phyloP scores from a whole-genome alignment of 2,888 invertebrate genomes.

The Clusia tigrina region DNA sequence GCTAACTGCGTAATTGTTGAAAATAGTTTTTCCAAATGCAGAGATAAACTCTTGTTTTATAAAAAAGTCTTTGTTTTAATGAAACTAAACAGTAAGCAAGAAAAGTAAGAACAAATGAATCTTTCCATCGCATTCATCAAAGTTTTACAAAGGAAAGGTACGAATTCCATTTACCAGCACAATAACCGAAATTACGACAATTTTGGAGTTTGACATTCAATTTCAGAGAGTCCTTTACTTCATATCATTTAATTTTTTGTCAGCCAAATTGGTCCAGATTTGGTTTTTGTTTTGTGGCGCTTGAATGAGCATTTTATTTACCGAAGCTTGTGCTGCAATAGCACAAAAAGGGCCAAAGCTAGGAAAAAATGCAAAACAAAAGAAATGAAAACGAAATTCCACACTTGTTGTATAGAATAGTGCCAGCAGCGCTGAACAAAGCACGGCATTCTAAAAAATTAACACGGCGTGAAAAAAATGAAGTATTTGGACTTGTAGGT shows the following conservation, averaged over 20 bases:
- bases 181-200: background rate
- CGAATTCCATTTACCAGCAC: background rate
- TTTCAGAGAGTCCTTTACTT: slow-evolving; percentile 15
- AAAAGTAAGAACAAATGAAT: too few relatives aligned
- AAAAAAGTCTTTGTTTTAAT: too few relatives aligned
- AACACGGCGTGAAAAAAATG: slow-evolving; percentile 5
- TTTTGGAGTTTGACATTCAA: slow-evolving; percentile 18
- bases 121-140: too few relatives aligned
- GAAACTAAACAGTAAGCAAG: too few relatives aligned
- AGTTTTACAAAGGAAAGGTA: too few relatives aligned
- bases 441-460: background rate
- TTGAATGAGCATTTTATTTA: too few relatives aligned
- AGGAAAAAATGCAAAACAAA: slow-evolving; percentile 3
- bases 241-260: slow-evolving; percentile 7
- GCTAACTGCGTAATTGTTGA: too few relatives aligned
- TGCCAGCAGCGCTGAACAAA: too few relatives aligned
- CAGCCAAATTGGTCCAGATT: slow-evolving; percentile 19
- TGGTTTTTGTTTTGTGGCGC: slow-evolving; percentile 13
- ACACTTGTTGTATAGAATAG: background rate
- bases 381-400: background rate
- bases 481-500: slow-evolving; percentile 4
- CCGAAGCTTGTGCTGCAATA: background rate
- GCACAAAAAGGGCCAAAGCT: background rate
- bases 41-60: too few relatives aligned
- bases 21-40: too few relatives aligned